These are phyloP conservation scores for Thumatha senex DNA, from an alignment of 2,888 invertebrate species.

Conservation along the genomic window DNA sequence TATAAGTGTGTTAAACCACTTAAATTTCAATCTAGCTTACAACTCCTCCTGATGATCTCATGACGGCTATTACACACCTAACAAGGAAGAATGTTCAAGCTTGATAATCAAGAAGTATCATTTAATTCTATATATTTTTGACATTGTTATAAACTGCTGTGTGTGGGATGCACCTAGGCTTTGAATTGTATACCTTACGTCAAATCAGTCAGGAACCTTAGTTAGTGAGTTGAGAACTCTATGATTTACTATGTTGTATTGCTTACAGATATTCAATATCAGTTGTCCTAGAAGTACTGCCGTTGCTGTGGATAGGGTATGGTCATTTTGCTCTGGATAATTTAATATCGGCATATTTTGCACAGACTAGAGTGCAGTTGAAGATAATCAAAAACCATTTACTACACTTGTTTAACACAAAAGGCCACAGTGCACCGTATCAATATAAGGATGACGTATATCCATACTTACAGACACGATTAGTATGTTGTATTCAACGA, in stretches of 20 bases:
- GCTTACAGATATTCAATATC: constrained; percentile 41
- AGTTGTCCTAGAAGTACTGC: constrained; percentile 33
- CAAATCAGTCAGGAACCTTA: too few species aligned
- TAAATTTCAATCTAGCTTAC: too few species aligned
- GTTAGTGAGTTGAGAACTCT: neutral
- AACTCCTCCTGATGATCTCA: too few species aligned
- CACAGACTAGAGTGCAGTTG: constrained; percentile 48
- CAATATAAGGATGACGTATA: constrained; percentile 36
- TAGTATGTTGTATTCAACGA: constrained; percentile 40
- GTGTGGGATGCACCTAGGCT: too few species aligned
- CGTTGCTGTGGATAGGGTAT: constrained; percentile 39
- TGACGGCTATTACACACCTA: too few species aligned
- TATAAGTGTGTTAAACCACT: too few species aligned
- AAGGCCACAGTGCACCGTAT: neutral
- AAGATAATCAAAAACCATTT: constrained; percentile 51
- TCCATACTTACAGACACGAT: constrained; percentile 26
- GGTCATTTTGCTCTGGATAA: constrained; percentile 48
- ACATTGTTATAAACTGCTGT: too few species aligned
- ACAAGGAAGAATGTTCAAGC: too few species aligned
- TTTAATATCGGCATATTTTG: constrained; percentile 44
- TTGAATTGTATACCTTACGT: too few species aligned
- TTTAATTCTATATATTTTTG: too few species aligned
- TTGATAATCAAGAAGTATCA: too few species aligned
- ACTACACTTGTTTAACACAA: constrained; percentile 34
- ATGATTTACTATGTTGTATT: neutral